Base-by-base conservation (phyloP, 2,888 invertebrate species). In the Smittia sp. region DNA sequence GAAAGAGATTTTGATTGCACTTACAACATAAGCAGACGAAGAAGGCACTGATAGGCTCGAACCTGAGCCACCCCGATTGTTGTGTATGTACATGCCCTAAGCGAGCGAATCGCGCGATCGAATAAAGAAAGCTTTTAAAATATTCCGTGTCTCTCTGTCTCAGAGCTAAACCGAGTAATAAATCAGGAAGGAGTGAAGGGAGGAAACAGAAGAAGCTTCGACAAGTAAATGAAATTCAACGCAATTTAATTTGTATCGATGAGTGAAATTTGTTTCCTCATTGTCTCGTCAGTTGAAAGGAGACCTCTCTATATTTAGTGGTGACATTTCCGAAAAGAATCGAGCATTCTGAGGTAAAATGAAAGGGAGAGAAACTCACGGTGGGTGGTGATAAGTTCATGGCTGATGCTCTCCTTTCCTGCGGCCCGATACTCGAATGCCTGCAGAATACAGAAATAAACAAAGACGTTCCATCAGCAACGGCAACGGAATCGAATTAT, bases 371-470 rank as follows among this genome's bases (percentile, higher is more conserved):
- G 52, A 6, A 6, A 87, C 89, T 88, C 88, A 94, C 94, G 86
- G 93, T 91, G 77, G 94, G 93, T 77, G 94, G 94, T 75, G 94
- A 94, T 75, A 94, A 85, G 84, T 94, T 93, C 77, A 91, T 90
- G 75, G 90, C 89, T 13, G 93, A 93, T 74, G 90, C 90, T 73
- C 93, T 89, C 76, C 94, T 87, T 80, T 95, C 94, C 79, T 94
- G 94, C 0, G 94, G 93, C 22, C 94, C 94, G 78, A 94, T 94
- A 82, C 93, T 94, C 74, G 94, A 95, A 82, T 96, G 96, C 24
- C 95, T 52, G 15, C 32, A 9, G 32, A 32, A 32, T 32, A 32
- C 9, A 6, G 22, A 27, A 63, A 63, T 15, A 63, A 63, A 63
- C 32, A 32, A 32, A 32, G 32, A 32, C 32, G 32, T 32, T 63